phyloP scores from a whole-genome alignment of 2,797 vertebrate species.

The Buphagus erythrorhynchus region DNA sequence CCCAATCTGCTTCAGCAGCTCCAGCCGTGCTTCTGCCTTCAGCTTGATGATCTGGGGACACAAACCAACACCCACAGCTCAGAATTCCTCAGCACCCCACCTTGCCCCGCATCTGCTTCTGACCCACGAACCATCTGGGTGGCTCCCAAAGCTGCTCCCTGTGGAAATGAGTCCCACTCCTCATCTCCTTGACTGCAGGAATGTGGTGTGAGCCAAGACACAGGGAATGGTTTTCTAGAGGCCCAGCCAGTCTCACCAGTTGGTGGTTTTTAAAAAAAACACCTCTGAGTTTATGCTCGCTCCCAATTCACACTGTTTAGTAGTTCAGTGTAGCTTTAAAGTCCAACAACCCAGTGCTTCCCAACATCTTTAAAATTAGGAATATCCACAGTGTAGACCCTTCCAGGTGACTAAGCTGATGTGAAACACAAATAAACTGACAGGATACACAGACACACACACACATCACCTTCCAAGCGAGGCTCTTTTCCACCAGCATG shows the following conservation, averaged over 20 bases:
- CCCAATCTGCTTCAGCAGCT: slow-evolving; percentile 93
- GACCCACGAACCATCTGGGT: rapidly evolving
- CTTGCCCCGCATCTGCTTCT: background rate
- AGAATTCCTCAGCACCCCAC: rapidly evolving
- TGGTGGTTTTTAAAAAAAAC: background rate
- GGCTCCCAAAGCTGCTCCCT: background rate
- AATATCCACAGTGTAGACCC: background rate
- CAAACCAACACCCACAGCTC: background rate
- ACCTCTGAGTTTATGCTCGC: background rate
- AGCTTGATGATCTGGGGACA: slow-evolving; percentile 88
- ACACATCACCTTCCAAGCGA: rapidly evolving
- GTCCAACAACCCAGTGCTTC: background rate
- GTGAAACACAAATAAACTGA: background rate
- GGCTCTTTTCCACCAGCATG: background rate
- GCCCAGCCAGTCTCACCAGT: background rate
- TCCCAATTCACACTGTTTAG: background rate
- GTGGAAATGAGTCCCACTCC: background rate
- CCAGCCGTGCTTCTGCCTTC: slow-evolving; percentile 94
- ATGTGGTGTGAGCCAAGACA: background rate
- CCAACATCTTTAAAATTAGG: background rate
- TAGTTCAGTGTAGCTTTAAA: rapidly evolving
- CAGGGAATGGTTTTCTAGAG: background rate
- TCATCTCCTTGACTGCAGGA: background rate
- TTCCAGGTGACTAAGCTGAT: background rate
- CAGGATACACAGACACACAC: background rate